Evolutionary conservation across 2,888 invertebrate genomes (phyloP).

Genomic region (Ctenicera cuprea): DNA sequence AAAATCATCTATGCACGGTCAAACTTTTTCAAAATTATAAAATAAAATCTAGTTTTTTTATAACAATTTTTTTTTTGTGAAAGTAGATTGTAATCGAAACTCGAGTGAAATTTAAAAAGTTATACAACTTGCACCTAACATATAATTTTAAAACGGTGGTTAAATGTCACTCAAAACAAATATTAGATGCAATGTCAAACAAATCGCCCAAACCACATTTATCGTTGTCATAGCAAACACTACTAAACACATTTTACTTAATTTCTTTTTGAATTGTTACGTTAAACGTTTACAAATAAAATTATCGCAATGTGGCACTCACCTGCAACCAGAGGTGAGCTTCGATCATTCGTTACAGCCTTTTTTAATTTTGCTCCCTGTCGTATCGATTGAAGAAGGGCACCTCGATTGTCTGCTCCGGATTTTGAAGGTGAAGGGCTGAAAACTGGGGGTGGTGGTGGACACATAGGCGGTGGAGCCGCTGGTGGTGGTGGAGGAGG

Average conservation of each 20-base stretch:
- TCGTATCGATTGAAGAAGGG: constrained; percentile 88
- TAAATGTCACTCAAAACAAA: constrained; percentile 18
- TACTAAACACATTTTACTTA: neutral
- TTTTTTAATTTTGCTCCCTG: constrained; percentile 89
- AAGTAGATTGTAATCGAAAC: too few relatives aligned
- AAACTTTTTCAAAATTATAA: too few relatives aligned
- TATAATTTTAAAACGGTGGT: neutral
- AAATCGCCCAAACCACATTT: too few relatives aligned
- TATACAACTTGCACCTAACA: too few relatives aligned
- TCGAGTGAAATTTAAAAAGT: too few relatives aligned
- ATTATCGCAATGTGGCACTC: neutral
- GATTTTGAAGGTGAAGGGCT: constrained; percentile 72
- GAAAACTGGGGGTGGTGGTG: constrained; percentile 78
- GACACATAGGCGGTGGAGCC: constrained; percentile 80
- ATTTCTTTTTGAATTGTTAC: neutral
- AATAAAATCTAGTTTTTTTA: too few relatives aligned
- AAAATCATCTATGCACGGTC: constrained; percentile 15
- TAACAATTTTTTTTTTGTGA: too few relatives aligned
- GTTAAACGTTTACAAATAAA: neutral
- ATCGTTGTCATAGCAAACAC: neutral
- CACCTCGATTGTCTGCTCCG: constrained; percentile 78
- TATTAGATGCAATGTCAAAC: neutral
- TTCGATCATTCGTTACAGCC: constrained; percentile 92
- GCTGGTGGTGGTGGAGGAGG: constrained; percentile 81
- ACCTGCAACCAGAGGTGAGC: constrained; percentile 82